A percentile compares a stretch with the other conserved stretches of the same genome.
phyloP scores from a whole-genome alignment of 2,797 vertebrate species.

The Gastrophryne carolinensis region DNA sequence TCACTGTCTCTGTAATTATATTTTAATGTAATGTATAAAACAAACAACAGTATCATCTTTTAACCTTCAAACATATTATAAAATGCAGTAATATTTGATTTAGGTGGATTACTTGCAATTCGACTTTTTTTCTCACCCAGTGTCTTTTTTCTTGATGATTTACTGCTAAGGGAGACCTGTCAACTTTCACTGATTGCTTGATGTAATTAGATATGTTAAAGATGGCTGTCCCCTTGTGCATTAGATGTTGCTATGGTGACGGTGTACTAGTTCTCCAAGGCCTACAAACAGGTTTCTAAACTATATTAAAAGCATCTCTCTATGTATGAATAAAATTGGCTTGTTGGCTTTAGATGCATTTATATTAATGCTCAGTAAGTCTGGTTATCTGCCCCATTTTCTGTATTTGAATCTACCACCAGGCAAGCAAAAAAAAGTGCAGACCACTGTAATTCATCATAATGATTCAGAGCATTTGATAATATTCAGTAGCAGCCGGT shows the following conservation, averaged over 20 bases:
- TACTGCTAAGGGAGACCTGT: slow-evolving; percentile 6
- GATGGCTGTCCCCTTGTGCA: slow-evolving; percentile 34
- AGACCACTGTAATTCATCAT: background rate
- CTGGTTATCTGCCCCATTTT: background rate
- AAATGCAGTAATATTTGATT: background rate
- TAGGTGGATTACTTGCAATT: background rate
- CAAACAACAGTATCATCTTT: no score
- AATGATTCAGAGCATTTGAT: background rate
- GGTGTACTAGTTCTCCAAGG: slow-evolving; percentile 8
- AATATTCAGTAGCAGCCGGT: background rate
- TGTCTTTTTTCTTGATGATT: background rate
- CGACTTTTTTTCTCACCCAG: background rate
- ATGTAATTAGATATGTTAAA: slow-evolving; percentile 42
- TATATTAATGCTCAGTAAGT: no score
- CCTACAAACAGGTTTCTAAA: slow-evolving; percentile 21
- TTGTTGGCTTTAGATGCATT: background rate
- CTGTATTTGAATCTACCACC: no score
- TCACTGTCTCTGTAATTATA: no score
- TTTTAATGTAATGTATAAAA: no score
- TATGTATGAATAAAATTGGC: background rate
- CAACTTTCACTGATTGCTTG: slow-evolving; percentile 6
- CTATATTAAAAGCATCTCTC: background rate
- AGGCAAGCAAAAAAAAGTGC: background rate
- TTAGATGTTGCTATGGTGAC: slow-evolving; percentile 38
- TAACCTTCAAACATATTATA: no score